Evolutionary conservation across 2,888 invertebrate genomes (phyloP).

Genomic region (Drosophila barbarae): DNA sequence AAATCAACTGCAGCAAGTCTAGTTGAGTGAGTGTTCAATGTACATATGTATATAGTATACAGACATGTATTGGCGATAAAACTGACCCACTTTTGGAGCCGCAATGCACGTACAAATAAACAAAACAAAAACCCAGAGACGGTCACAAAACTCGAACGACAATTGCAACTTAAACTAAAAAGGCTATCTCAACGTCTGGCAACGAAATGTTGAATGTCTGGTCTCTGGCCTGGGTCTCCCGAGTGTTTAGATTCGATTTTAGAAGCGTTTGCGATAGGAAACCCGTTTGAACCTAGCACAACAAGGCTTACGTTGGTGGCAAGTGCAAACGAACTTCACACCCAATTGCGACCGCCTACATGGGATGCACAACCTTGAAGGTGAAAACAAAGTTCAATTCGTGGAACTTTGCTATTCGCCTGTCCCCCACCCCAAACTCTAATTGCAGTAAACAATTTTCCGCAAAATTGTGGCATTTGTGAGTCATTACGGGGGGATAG

Average conservation of each 20-base stretch:
- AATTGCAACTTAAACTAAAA: constrained; percentile 48
- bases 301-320: constrained; percentile 9
- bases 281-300: constrained; percentile 33
- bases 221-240: constrained; percentile 14
- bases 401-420: constrained; percentile 30
- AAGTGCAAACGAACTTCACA: constrained; percentile 25
- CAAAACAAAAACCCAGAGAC: constrained; percentile 13
- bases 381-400: constrained; percentile 33
- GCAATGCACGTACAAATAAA: constrained; percentile 38
- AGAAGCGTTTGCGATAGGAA: constrained; percentile 11
- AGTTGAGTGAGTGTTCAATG: constrained; percentile 14
- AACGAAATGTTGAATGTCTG: constrained; percentile 34
- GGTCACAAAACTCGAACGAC: constrained; percentile 25
- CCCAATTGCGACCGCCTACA: constrained; percentile 13
- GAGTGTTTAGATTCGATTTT: constrained; percentile 12
- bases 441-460: constrained; percentile 55
- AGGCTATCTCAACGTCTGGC: constrained; percentile 39
- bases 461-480: constrained; percentile 56
- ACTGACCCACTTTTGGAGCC: constrained; percentile 66
- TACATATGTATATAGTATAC: constrained; percentile 16
- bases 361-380: constrained; percentile 26
- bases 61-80: constrained; percentile 61
- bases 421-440: constrained; percentile 29
- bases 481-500: constrained; percentile 42
- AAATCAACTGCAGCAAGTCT: constrained; percentile 38